Evolutionary conservation across 2,888 invertebrate genomes (phyloP).

Genomic region (Sinelater perroti): DNA sequence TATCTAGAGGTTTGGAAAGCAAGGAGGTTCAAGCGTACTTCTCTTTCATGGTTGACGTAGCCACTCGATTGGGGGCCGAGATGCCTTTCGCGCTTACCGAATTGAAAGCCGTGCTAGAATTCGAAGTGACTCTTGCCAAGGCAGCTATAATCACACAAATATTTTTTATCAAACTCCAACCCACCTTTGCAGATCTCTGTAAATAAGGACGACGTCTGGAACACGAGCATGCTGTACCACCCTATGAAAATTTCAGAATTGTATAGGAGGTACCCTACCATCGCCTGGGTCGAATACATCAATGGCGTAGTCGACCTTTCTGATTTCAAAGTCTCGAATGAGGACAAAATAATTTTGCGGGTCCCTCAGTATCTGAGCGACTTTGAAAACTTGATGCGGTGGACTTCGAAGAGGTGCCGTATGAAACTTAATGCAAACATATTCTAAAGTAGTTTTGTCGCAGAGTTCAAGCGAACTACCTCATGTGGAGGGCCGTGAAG

Average conservation of each 20-base stretch:
- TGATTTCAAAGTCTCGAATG: conserved; percentile 64
- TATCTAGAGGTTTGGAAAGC: conserved; percentile 18
- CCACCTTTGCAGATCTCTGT: conserved; percentile 72
- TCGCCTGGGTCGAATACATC: conserved; percentile 86
- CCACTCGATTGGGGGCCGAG: conserved; percentile 80
- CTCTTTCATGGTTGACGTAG: conserved; percentile 82
- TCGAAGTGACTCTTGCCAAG: conserved; percentile 47
- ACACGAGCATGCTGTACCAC: conserved; percentile 89
- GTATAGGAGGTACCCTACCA: conserved; percentile 76
- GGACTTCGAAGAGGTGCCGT: conserved; percentile 66
- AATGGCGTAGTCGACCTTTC: conserved; percentile 76
- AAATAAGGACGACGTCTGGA: conserved; percentile 88
- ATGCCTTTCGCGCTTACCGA: conserved; percentile 70
- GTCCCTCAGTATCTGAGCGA: conserved; percentile 82
- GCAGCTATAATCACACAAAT: neutral
- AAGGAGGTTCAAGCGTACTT: conserved; percentile 53
- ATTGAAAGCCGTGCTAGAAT: conserved; percentile 61
- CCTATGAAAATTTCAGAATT: conserved; percentile 84
- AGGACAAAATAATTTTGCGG: conserved; percentile 84
- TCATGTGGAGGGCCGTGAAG: conserved; percentile 85
- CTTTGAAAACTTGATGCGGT: conserved; percentile 69
- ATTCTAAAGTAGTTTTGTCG: neutral
- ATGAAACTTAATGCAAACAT: no score
- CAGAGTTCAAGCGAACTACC: conserved; percentile 82
- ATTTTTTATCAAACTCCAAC: neutral